These are phyloP conservation scores for Zosterops lateralis DNA, from an alignment of 2,113 vertebrate genomes.

Conservation along the genomic window DNA sequence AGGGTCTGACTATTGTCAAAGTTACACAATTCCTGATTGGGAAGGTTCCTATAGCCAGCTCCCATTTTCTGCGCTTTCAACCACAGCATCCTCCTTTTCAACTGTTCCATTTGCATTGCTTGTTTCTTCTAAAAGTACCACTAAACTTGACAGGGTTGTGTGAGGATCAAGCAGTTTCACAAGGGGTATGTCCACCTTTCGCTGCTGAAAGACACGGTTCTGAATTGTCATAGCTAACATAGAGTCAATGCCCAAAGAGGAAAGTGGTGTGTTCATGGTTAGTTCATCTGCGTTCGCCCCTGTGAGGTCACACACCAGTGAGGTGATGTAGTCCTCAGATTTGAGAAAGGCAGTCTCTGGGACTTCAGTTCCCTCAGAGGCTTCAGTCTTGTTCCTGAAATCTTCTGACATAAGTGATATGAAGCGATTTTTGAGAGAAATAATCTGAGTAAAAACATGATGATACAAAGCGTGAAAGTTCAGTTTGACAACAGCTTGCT, in stretches of 20 bases:
- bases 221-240: slow-evolving; percentile 86
- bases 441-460: slow-evolving; percentile 68
- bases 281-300: slow-evolving; percentile 62
- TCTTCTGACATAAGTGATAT: slow-evolving; percentile 63
- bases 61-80: neutral
- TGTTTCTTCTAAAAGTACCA: slow-evolving; percentile 58
- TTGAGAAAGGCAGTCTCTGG: slow-evolving; percentile 15
- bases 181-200: slow-evolving; percentile 77
- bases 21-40: neutral
- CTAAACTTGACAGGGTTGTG: slow-evolving; percentile 73
- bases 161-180: slow-evolving; percentile 79
- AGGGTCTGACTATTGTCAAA: neutral
- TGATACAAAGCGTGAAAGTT: slow-evolving; percentile 70
- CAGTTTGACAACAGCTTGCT: slow-evolving; percentile 80
- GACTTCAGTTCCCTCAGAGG: neutral
- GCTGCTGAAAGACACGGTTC: slow-evolving; percentile 78
- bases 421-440: slow-evolving; percentile 72
- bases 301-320: slow-evolving; percentile 71
- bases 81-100: neutral
- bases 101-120: neutral
- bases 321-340: slow-evolving; percentile 66
- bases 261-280: slow-evolving; percentile 66
- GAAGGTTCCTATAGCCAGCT: neutral
- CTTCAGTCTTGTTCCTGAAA: neutral
- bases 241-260: slow-evolving; percentile 82